phyloP scores from a whole-genome alignment of 1,140 invertebrate species.

The Zaprionus lachaisei region DNA sequence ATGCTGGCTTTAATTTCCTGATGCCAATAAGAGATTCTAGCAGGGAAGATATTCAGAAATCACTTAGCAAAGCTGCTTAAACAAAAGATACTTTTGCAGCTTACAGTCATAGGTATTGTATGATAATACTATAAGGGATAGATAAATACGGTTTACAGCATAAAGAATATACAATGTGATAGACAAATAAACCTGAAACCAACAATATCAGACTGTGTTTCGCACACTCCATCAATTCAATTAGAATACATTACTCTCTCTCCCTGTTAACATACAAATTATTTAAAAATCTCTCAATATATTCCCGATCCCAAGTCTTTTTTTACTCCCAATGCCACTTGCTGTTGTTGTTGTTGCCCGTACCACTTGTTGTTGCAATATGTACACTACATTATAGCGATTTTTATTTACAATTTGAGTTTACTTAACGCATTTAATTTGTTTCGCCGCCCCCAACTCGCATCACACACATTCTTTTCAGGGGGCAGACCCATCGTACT shows the following conservation, averaged over 20 bases:
- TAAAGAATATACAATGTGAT: not conserved
- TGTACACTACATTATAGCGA: constrained; percentile 36
- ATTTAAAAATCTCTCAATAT: constrained; percentile 22
- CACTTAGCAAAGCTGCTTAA: constrained; percentile 9
- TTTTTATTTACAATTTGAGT: constrained; percentile 53
- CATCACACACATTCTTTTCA: not conserved
- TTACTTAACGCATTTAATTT: constrained; percentile 50
- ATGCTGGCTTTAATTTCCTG: constrained; percentile 1
- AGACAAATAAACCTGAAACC: no score
- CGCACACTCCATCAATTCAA: not conserved
- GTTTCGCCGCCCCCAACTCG: constrained; percentile 25
- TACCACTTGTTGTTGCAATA: constrained; percentile 31
- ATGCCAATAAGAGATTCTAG: constrained; percentile 21
- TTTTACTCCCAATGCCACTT: constrained; percentile 37
- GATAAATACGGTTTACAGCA: no score
- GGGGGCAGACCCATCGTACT: not conserved
- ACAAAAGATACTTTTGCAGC: not conserved
- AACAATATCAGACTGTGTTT: not conserved
- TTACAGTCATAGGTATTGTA: not conserved
- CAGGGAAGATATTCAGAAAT: not conserved
- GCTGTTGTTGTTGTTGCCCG: constrained; percentile 7
- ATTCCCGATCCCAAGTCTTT: constrained; percentile 28
- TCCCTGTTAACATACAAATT: not conserved
- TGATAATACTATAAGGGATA: not conserved
- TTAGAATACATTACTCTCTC: not conserved